Conservation (phyloP, 2,113 vertebrate species). For the Cyprinodon tularosa region DNA sequence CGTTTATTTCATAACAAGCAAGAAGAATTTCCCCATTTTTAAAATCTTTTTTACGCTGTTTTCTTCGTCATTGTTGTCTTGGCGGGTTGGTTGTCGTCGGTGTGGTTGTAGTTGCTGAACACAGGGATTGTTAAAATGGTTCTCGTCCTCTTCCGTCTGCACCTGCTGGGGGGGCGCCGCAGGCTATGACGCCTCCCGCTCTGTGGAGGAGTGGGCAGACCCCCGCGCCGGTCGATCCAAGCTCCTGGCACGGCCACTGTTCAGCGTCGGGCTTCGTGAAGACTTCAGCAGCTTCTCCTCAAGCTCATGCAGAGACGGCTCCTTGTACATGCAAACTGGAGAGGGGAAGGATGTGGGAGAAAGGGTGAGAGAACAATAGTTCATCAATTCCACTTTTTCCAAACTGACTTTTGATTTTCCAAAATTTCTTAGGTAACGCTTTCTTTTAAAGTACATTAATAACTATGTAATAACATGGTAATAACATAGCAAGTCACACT, state of each 20-base stretch:
- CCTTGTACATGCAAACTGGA: slow-evolving; percentile 99
- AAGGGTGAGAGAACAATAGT: not conserved
- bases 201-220: slow-evolving; percentile 84
- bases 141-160: slow-evolving; percentile 40
- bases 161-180: slow-evolving; percentile 48
- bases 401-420: too few species aligned
- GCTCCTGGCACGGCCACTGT: slow-evolving; percentile 88
- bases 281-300: slow-evolving; percentile 95
- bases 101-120: slow-evolving; percentile 51
- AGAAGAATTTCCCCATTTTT: slow-evolving; percentile 54
- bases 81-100: slow-evolving; percentile 40
- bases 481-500: too few species aligned
- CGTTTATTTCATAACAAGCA: slow-evolving; percentile 84
- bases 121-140: slow-evolving; percentile 62
- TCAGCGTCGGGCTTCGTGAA: slow-evolving; percentile 93
- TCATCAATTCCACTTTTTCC: not conserved
- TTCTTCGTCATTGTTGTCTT: slow-evolving; percentile 40
- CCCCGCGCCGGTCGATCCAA: slow-evolving; percentile 73
- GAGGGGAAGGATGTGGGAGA: not conserved
- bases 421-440: too few species aligned
- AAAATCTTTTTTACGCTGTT: slow-evolving; percentile 40
- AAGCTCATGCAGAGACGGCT: slow-evolving; percentile 96
- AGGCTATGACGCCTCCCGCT: slow-evolving; percentile 78
- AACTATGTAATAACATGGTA: too few species aligned
- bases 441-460: too few species aligned